Base-by-base conservation (phyloP, 2,113 vertebrate species). In the Pseudolaguvia tuberculata region DNA sequence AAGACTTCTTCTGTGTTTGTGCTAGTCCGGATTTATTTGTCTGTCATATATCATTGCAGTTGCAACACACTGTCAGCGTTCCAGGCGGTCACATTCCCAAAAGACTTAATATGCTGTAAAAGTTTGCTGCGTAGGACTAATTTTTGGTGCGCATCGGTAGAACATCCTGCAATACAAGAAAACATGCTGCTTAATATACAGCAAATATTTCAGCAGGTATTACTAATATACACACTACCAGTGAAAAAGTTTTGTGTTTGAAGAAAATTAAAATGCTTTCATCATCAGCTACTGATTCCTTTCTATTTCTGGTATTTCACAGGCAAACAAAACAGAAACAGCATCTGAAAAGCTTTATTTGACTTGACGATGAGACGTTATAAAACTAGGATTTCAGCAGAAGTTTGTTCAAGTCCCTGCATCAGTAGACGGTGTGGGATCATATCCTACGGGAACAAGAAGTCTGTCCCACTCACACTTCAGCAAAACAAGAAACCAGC, bases 31-130 rank as follows among this genome's bases (percentile, higher is more conserved):
- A 50, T 57, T 27, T 76, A 69, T 56, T 76, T 68, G 47, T 52
- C 65, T 68, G 47, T 59, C 65, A 52, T 13, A 20, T 76, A 39
- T 61, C 52, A 70, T 45, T 70, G 47, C 75, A 69, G 74, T 45
- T 70, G 27, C 48, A 73, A 12, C 56, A 47, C 12, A 15, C 20
- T 70, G 45, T 51, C 56, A 20, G 75, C 42, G 50, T 50, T 45
- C 56, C 47, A 69, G 55, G 69, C n/a, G 18, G 45, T n/a, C 47
- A 13, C 20, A 59, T 62, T 76, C 75, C 75, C 66, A 70, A 17
- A 42, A 58, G 65, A 70, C 45, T 52, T 69, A 56, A 69, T 67
- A 66, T 48, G 63, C 45, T 66, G 53, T 76, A 69, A 76, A 59
- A 51, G 55, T 47, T 76, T 69, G 23, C 53, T 52, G 21, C 48